Evolutionary conservation across 2,888 invertebrate genomes (phyloP).

Genomic region (Chorisops tibialis): DNA sequence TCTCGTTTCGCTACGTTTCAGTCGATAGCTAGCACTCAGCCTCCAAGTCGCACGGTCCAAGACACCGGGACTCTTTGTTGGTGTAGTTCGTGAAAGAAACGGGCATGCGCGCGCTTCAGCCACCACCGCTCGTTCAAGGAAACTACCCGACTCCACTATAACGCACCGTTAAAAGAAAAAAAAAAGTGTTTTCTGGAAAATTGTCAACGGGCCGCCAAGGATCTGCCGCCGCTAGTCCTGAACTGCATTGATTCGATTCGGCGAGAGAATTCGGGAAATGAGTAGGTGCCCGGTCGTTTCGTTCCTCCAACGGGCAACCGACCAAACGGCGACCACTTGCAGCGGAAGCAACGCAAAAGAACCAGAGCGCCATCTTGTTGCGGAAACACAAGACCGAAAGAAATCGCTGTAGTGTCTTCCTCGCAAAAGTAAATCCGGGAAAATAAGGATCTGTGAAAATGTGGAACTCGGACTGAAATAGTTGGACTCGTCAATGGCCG

Average conservation of each 20-base stretch:
- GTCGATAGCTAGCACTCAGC: conserved; percentile 18
- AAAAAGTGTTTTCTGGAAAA: conserved; percentile 5
- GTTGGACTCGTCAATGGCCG: no score
- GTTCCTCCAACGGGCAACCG: neutral
- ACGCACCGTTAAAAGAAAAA: neutral
- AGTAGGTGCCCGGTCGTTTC: neutral
- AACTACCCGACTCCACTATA: conserved; percentile 1
- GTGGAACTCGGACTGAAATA: no score
- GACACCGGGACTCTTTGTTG: neutral
- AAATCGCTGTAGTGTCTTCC: no score
- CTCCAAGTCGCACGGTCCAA: conserved; percentile 5
- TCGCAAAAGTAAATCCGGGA: no score
- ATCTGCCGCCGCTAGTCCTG: no score
- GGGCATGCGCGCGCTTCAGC: conserved; percentile 3
- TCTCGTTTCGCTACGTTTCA: conserved; percentile 12
- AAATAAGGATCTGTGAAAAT: no score
- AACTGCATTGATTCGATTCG: neutral
- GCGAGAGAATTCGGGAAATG: conserved; percentile 7
- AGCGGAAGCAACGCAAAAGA: conserved; percentile 9
- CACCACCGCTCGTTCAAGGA: conserved; percentile 5
- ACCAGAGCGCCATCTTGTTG: conserved; percentile 21
- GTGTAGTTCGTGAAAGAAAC: neutral
- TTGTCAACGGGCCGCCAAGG: neutral
- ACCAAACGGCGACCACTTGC: neutral
- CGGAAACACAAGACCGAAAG: no score